phyloP scores from a whole-genome alignment of 2,888 invertebrate genomes.

The Phytoseiulus persimilis region DNA sequence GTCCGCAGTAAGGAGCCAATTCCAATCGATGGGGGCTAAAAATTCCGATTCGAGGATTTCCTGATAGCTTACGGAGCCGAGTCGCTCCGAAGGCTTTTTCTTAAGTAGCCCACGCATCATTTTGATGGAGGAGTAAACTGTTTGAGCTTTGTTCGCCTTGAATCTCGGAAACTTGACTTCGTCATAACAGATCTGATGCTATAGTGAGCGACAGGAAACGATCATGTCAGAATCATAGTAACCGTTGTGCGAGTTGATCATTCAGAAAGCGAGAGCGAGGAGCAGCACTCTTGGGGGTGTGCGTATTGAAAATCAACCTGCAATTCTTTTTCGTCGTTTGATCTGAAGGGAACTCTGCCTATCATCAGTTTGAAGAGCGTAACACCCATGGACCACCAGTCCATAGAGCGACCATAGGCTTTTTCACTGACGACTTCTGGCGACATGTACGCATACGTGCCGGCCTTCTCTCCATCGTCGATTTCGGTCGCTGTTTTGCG shows the following conservation, averaged over 20 bases:
- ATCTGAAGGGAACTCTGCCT: constrained; percentile 19
- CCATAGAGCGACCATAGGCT: constrained; percentile 33
- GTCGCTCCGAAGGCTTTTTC: constrained; percentile 9
- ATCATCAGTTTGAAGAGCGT: constrained; percentile 31
- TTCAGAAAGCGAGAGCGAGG: too few relatives aligned
- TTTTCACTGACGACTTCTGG: constrained; percentile 19
- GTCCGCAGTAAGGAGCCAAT: background rate
- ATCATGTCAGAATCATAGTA: background rate
- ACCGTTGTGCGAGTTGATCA: too few relatives aligned
- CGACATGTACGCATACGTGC: constrained; percentile 21
- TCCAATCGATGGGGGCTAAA: constrained; percentile 9
- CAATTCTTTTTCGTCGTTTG: background rate
- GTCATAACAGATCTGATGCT: constrained; percentile 25
- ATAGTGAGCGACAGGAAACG: background rate
- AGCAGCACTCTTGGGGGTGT: too few relatives aligned
- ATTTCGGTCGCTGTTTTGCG: constrained; percentile 1
- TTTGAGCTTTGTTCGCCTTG: background rate
- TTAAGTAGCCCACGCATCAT: background rate
- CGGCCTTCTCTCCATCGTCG: constrained; percentile 7
- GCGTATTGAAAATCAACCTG: background rate
- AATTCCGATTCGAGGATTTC: constrained; percentile 5
- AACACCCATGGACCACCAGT: constrained; percentile 26
- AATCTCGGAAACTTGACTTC: constrained; percentile 18
- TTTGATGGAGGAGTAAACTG: background rate
- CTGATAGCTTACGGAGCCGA: constrained; percentile 9